Conservation (phyloP, 1,140 invertebrate species). For the Aphis gossypii region DNA sequence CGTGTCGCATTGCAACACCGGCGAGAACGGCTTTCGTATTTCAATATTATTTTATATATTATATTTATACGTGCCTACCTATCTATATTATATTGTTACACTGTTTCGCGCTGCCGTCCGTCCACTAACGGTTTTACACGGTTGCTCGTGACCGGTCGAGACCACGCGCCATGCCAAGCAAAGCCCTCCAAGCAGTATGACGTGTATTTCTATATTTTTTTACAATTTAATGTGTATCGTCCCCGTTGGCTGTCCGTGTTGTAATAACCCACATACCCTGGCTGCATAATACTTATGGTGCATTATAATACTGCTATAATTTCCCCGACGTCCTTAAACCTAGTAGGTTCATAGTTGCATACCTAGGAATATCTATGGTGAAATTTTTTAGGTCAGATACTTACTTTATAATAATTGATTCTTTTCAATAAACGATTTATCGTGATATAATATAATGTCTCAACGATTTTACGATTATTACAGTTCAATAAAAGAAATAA, state of each 20-base stretch:
- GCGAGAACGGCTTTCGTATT: constrained; percentile 15
- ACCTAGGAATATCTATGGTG: neutral
- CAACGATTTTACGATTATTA: neutral
- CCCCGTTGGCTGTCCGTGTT: constrained; percentile 22
- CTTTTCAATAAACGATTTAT: neutral
- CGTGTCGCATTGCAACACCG: constrained; percentile 21
- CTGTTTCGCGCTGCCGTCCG: neutral
- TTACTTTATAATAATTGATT: neutral
- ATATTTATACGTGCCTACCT: neutral
- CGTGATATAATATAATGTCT: neutral
- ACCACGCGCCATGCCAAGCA: neutral
- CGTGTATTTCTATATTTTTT: neutral
- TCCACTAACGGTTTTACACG: neutral
- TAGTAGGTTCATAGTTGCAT: neutral
- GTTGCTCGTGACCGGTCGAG: constrained; percentile 43
- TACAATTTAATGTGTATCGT: constrained; percentile 49
- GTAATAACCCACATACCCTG: neutral
- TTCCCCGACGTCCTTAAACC: neutral
- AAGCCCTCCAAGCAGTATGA: neutral
- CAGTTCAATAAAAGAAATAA: neutral
- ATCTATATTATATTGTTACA: neutral
- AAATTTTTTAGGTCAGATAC: neutral
- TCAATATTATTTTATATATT: constrained; percentile 13
- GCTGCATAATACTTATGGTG: neutral
- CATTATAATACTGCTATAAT: neutral